Base-by-base conservation (phyloP, 2,113 vertebrate genomes). In the Phylloscopus trochilus region DNA sequence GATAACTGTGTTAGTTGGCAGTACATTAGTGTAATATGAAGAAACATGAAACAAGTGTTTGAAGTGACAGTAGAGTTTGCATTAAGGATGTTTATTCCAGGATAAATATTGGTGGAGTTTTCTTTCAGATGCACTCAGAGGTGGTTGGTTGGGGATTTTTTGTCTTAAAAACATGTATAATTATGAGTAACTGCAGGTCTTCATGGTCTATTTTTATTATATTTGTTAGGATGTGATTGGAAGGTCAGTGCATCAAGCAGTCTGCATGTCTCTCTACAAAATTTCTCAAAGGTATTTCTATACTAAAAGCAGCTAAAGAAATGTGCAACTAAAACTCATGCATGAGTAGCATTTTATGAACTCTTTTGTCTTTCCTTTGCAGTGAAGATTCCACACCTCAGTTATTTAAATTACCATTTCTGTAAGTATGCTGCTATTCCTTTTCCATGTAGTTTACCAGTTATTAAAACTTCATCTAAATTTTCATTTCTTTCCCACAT, bases 351-450 rank as follows among this genome's bases (percentile, higher is more conserved):
- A 15, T 94, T 92, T 94, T 83, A 73, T 94, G 41, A 93, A 92
- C 67, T 46, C 60, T 9, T 85, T 49, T 90, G 6, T 64, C 70
- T 89, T 96, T 89, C 63, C 79, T 83, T 98, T 92, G 92, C 93
- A 99, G 99, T 94, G 98, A 98, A 37, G 98, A 99, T 46, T 98
- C 97, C 51, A 87, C 97, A 30, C 98, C 98, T 30, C 97, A 98
- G 16, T 98, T 99, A 75, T 98, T 99, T 97, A 99, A 99, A 90
- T 97, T 99, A 72, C 99, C 99, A 5, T 99, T 98, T 92, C 97
- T 99, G 99, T 99, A 98, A 98, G 99, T 99, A 78, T 92, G 19
- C 15, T 35, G 37, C 59, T 96, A 13, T 77, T 89, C 22, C 19
- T 28, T 78, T 47, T 86, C 67, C 41, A 16, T 75, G 77, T 28